Evolutionary conservation across 2,888 invertebrate species (phyloP).

Genomic region (Melanostoma scalare): DNA sequence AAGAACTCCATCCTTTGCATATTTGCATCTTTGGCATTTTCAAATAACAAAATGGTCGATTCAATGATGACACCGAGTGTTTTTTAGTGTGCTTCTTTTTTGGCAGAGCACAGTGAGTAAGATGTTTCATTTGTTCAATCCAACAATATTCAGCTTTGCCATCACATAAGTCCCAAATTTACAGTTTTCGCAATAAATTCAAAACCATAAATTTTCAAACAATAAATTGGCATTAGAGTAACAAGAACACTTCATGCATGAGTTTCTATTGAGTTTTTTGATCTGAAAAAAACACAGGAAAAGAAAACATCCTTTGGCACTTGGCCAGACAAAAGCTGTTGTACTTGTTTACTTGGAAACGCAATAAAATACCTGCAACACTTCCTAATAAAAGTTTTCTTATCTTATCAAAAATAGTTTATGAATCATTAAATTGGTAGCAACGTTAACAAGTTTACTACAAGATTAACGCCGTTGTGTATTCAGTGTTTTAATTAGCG

Average conservation of each 20-base stretch:
- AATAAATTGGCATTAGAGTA: not conserved
- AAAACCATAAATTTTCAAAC: conserved; percentile 11
- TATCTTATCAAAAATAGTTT: conserved; percentile 34
- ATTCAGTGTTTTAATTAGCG: conserved; percentile 19
- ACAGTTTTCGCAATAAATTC: not conserved
- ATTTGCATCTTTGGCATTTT: no score
- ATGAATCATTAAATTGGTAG: not conserved
- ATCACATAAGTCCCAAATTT: not conserved
- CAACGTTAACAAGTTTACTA: conserved; percentile 17
- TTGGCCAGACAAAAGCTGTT: not conserved
- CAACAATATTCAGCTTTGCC: no score
- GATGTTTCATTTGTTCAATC: no score
- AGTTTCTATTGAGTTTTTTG: no score
- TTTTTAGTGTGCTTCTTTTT: no score
- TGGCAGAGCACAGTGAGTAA: no score
- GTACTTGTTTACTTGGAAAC: no score
- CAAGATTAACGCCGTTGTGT: conserved; percentile 8
- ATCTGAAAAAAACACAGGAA: no score
- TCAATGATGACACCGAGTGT: no score
- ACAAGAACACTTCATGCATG: not conserved
- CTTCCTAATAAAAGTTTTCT: not conserved
- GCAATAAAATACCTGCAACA: no score
- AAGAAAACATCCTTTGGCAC: not conserved
- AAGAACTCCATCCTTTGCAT: no score
- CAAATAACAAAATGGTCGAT: no score